Conservation (phyloP, 2,888 invertebrate species). For the Amphimallon solstitiale region DNA sequence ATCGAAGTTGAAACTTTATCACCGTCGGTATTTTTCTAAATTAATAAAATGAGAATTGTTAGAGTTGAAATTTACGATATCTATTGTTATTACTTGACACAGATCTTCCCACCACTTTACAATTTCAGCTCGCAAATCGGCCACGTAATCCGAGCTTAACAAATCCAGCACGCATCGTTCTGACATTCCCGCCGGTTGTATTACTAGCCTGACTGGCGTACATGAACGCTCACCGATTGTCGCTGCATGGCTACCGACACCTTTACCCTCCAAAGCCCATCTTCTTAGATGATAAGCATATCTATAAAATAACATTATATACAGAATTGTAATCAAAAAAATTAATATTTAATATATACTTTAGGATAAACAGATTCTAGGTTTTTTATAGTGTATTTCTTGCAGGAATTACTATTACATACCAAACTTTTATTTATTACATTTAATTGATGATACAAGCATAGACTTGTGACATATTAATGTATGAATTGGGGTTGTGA, state of each 20-base stretch:
- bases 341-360: too few species aligned
- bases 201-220: constrained; percentile 75
- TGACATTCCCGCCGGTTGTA: constrained; percentile 89
- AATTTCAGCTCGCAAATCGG: constrained; percentile 92
- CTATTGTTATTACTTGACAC: constrained; percentile 55
- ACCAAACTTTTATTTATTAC: too few species aligned
- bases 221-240: constrained; percentile 69
- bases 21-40: constrained; percentile 50
- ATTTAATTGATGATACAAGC: too few species aligned
- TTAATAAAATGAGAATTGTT: not conserved
- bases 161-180: constrained; percentile 86
- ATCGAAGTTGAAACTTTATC: constrained; percentile 55
- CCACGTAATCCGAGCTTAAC: constrained; percentile 87
- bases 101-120: constrained; percentile 92
- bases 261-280: constrained; percentile 87
- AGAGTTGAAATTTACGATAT: not conserved
- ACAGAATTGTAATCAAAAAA: too few species aligned
- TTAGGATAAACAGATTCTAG: too few species aligned
- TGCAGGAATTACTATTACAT: too few species aligned
- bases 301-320: constrained; percentile 63
- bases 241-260: constrained; percentile 82
- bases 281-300: constrained; percentile 90
- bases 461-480: too few species aligned
- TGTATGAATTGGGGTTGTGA: too few species aligned
- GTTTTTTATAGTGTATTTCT: too few species aligned